Evolutionary conservation across 2,113 vertebrate genomes (phyloP).

Genomic region (Nycticorax nycticorax): DNA sequence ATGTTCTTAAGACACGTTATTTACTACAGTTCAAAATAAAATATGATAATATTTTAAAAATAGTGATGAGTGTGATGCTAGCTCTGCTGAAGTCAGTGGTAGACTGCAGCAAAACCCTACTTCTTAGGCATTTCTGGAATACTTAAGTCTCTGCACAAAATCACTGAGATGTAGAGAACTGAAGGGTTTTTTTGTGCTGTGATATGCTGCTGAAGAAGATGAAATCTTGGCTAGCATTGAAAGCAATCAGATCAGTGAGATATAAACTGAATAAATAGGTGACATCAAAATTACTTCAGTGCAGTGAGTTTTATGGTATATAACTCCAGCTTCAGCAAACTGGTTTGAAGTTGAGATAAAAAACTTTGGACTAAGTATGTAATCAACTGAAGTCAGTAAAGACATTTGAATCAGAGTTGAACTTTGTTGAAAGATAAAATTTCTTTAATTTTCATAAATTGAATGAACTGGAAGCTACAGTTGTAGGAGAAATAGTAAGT

Average conservation of each 20-base stretch:
- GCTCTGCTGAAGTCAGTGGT: background rate
- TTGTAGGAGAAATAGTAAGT: background rate
- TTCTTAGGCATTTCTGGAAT: background rate
- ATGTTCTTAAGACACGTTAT: background rate
- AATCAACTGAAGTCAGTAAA: background rate
- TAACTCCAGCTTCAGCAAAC: background rate
- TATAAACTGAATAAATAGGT: background rate
- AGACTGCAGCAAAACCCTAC: background rate
- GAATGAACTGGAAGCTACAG: background rate
- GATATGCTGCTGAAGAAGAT: background rate
- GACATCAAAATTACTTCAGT: background rate
- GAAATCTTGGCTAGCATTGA: background rate
- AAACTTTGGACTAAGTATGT: background rate
- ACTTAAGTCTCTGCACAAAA: background rate
- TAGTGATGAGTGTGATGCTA: background rate
- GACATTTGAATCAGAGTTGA: background rate
- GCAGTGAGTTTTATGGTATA: background rate
- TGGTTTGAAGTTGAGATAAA: background rate
- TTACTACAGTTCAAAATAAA: background rate
- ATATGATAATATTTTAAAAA: background rate
- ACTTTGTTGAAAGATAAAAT: background rate
- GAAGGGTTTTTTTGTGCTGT: background rate
- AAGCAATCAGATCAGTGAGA: background rate
- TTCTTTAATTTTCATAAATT: background rate
- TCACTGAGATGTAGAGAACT: background rate